Base-by-base conservation (phyloP, 37 sponge, comb jelly and placozoan species). In the Spongilla lacustris region DNA sequence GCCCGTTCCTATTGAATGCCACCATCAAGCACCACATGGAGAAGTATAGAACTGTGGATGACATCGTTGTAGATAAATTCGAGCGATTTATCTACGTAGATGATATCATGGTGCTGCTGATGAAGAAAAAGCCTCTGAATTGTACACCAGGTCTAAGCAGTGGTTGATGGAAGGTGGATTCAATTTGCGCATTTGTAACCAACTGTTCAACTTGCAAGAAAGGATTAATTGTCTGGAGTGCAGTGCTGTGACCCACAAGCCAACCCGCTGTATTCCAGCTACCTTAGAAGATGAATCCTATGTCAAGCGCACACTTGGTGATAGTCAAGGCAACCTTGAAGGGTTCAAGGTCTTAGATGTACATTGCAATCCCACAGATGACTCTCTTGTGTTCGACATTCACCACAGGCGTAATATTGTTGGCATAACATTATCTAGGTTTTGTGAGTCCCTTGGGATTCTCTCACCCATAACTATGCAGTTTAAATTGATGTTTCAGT, bases 301-400 rank as follows among this genome's bases (percentile, higher is more conserved):
- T 72, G 73, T 72, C 73, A 72, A 72, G 73, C 32, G 31, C 32
- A 72, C 73, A 11, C 73, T 72, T 30, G 73, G 73, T 33, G 73
- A 72, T 33, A 72, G 31, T 33, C 73, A 33, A 30, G 32, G 73
- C 73, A 32, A 72, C 29, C 73, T 72, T 11, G 32, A 72, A 33
- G 73, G 32, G 31, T 32, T 33, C 10, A 72, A 72, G 29, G 73
- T 72, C 29, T 32, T 72, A 72, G 73, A 28, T 32, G 32, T 72
- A 10, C 28, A 14, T 72, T 72, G 73, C 28, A 72, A 32, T 13
- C 73, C 32, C 29, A 72, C 14, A 33, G 73, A 72, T 13, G 73
- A 72, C 73, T 23, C 73, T 32, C 32, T 72, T 30, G 29, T 32
- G 73, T 72, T 72, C 32, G 73, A 33, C 32, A 72, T n/a, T 72